Base-by-base conservation (phyloP, 2,113 vertebrate species). In the Sciurus niger region DNA sequence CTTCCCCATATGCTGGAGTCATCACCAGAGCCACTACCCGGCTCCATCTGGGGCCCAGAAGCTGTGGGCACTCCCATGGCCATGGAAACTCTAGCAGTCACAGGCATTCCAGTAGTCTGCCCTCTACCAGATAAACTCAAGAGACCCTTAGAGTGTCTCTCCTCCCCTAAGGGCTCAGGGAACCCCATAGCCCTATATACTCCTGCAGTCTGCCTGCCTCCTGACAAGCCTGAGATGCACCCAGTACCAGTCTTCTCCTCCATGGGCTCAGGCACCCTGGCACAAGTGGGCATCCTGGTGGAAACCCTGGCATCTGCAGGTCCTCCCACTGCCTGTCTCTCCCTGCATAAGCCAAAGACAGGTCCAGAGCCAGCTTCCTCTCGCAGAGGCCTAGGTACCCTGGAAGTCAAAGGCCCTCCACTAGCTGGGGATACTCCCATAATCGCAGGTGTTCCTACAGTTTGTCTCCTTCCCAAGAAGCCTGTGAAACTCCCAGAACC, bases 341-440 rank as follows among this genome's bases (percentile, higher is more conserved):
- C 55, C 11, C 55, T 2, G 6, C 63, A 83, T 4, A 87, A 63
- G 22, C 30, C 53, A 51, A 72, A 67, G 48, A 79, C 30, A 46
- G 20, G 55, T 55, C 53, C n/a, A 58, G 65, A 80, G 65, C 5
- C 51, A 30, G 48, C n/a, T 84, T 94, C 87, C 24, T 97, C 95
- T 58, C 1, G 28, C 32, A 60, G 6, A 60, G 43, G n/a, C 67
- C 65, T 22, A n/a, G 73, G 74, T 2, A 8, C 24, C 72, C 92
- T 40, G 55, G 79, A 10, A 84, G 55, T 51, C 92, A 70, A 0
- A 0, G 18, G 67, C 32, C 11, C 37, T 22, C 77, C 58, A 20
- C 34, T 51, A 40, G 28, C 40, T 70, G 63, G 4, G 20, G 84
- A 72, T 28, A 83, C 8, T 28, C 48, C 88, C 4, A 1, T 17